Evolutionary conservation across 2,888 invertebrate genomes (phyloP).

Genomic region (Ichneumoninae sp.): DNA sequence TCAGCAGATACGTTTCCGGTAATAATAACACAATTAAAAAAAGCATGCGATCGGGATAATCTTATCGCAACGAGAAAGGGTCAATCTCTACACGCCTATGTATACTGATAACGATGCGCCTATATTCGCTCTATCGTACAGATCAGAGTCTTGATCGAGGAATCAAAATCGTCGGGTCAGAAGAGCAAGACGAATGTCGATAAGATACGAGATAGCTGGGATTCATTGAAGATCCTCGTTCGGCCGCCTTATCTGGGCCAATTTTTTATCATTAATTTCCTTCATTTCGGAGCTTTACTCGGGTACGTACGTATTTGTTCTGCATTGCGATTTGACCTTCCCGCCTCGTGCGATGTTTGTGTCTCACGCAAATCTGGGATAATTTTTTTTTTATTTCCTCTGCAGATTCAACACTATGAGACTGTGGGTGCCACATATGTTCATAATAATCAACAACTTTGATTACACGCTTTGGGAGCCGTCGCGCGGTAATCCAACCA

Average conservation of each 20-base stretch:
- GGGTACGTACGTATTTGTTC: slow-evolving; percentile 85
- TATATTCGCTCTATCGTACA: slow-evolving; percentile 71
- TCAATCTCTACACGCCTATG: neutral
- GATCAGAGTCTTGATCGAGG: slow-evolving; percentile 83
- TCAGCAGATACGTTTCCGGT: slow-evolving; percentile 89
- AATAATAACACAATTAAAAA: slow-evolving; percentile 69
- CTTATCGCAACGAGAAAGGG: neutral
- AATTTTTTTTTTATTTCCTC: slow-evolving; percentile 57
- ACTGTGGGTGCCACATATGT: slow-evolving; percentile 87
- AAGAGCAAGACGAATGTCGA: slow-evolving; percentile 80
- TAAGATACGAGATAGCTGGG: slow-evolving; percentile 86
- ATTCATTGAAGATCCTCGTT: slow-evolving; percentile 89
- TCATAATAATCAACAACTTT: slow-evolving; percentile 86
- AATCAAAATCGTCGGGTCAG: slow-evolving; percentile 63
- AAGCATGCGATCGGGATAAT: neutral
- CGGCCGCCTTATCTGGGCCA: slow-evolving; percentile 87
- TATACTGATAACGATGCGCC: neutral
- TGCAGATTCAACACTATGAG: slow-evolving; percentile 86
- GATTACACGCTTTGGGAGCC: slow-evolving; percentile 75
- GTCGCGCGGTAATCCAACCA: slow-evolving; percentile 78
- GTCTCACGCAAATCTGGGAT: neutral
- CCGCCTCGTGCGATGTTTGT: neutral
- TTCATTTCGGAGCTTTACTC: slow-evolving; percentile 89
- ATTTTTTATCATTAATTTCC: slow-evolving; percentile 87
- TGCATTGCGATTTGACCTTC: neutral